These are phyloP conservation scores for Umimayanthus kanabou DNA, from an alignment of 92 coral and sea anemone species.

Conservation along the genomic window DNA sequence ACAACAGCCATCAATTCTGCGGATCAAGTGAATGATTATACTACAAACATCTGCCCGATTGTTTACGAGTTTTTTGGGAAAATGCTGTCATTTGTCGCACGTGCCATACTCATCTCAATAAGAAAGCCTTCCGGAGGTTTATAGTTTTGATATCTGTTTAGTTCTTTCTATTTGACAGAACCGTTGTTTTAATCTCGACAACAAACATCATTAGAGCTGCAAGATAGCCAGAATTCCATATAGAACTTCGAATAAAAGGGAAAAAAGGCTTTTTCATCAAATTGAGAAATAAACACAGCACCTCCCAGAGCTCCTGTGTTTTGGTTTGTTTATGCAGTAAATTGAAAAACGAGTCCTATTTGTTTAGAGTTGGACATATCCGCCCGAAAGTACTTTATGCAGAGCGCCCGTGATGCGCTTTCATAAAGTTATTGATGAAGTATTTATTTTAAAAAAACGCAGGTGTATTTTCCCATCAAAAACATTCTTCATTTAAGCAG, in stretches of 20 bases:
- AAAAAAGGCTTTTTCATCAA: constrained; percentile 13
- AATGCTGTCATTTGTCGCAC: constrained; percentile 85
- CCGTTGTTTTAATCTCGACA: constrained; percentile 78
- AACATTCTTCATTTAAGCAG: constrained; percentile 71
- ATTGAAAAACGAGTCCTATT: constrained; percentile 63
- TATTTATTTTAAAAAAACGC: constrained; percentile 87
- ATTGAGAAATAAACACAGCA: constrained; percentile 7
- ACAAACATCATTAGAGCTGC: constrained; percentile 56
- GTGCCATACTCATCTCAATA: constrained; percentile 70
- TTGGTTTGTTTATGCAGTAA: constrained; percentile 67
- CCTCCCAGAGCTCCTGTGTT: constrained; percentile 17
- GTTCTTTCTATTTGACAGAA: constrained; percentile 71
- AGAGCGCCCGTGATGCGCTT: constrained; percentile 91
- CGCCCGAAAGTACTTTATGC: constrained; percentile 94
- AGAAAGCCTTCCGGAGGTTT: constrained; percentile 87
- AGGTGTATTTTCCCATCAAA: constrained; percentile 92
- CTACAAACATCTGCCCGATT: constrained; percentile 87
- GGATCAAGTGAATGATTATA: constrained; percentile 61
- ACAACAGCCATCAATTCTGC: constrained; percentile 82
- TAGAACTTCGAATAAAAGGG: constrained; percentile 10
- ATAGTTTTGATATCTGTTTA: constrained; percentile 84
- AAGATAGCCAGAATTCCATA: constrained; percentile 2
- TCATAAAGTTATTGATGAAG: constrained; percentile 99
- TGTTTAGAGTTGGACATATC: constrained; percentile 85
- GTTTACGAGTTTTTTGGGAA: constrained; percentile 92